phyloP scores from a whole-genome alignment of 2,113 vertebrate genomes.

The Eptatretus burgeri region DNA sequence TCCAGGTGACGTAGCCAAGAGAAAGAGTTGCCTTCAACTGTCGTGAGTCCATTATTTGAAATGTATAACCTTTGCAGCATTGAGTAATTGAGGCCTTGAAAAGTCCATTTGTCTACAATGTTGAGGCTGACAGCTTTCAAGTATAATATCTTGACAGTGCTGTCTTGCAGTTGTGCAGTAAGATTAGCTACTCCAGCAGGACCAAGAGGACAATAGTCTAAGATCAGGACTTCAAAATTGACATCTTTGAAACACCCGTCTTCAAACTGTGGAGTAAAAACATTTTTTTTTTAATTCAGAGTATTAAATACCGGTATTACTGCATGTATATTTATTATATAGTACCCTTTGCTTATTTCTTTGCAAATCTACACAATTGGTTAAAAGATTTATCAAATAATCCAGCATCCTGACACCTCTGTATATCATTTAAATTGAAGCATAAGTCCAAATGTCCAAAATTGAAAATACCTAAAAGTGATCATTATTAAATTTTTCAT shows the following conservation, averaged over 20 bases:
- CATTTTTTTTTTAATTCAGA: neutral
- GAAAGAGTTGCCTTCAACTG: constrained; percentile 29
- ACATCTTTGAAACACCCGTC: constrained; percentile 30
- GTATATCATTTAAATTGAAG: too few species aligned
- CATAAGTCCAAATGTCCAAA: too few species aligned
- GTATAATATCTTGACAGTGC: constrained; percentile 25
- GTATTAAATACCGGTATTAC: too few species aligned
- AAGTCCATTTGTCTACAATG: constrained; percentile 20
- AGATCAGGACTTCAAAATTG: constrained; percentile 22
- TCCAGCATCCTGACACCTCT: too few species aligned
- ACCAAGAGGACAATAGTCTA: constrained; percentile 26
- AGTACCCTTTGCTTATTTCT: too few species aligned
- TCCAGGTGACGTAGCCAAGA: constrained; percentile 29
- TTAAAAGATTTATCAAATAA: too few species aligned
- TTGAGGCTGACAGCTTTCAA: constrained; percentile 22
- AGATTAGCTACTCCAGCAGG: constrained; percentile 17
- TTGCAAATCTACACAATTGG: too few species aligned
- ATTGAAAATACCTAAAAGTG: too few species aligned
- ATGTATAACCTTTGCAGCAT: constrained; percentile 39
- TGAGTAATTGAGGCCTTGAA: constrained; percentile 27
- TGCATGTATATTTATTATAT: too few species aligned
- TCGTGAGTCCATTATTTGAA: constrained; percentile 25
- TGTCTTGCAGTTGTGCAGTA: constrained; percentile 29
- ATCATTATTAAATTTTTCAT: too few species aligned
- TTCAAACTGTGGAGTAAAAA: constrained; percentile 24